A percentile compares a stretch with the other conserved stretches of the same genome.
These are phyloP conservation scores for Parnassius orleans DNA, from an alignment of 2,888 invertebrate genomes.

Conservation along the genomic window DNA sequence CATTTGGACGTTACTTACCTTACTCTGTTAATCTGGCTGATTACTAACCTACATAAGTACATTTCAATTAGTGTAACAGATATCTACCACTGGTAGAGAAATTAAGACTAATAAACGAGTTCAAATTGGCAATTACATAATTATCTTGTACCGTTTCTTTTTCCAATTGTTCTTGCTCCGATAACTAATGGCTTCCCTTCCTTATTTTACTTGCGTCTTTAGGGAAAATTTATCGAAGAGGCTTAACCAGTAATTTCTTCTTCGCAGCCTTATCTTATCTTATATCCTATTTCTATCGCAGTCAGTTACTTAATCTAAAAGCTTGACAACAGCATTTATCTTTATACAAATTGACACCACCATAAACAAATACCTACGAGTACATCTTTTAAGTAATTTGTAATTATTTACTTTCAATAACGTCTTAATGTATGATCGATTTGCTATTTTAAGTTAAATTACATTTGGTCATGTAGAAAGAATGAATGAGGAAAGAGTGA, in stretches of 20 bases:
- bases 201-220: conserved; percentile 19
- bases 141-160: conserved; percentile 14
- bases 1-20: no score
- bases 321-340: conserved; percentile 8
- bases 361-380: no score
- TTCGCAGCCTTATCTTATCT: conserved; percentile 13
- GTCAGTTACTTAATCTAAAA: conserved; percentile 7
- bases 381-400: no score
- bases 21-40: no score
- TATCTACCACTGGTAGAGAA: background rate
- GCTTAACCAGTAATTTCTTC: conserved; percentile 15
- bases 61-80: no score
- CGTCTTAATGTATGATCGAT: background rate
- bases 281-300: conserved; percentile 9
- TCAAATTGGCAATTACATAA: conserved; percentile 10
- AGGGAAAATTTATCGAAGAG: conserved; percentile 18
- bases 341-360: background rate
- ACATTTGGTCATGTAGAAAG: no score
- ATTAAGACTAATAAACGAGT: background rate
- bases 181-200: conserved; percentile 21
- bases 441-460: no score
- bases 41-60: no score
- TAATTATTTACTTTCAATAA: no score
- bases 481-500: no score
- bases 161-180: conserved; percentile 11